Base-by-base conservation (phyloP, 1,140 invertebrate genomes). In the Drosophila pseudoananassae region DNA sequence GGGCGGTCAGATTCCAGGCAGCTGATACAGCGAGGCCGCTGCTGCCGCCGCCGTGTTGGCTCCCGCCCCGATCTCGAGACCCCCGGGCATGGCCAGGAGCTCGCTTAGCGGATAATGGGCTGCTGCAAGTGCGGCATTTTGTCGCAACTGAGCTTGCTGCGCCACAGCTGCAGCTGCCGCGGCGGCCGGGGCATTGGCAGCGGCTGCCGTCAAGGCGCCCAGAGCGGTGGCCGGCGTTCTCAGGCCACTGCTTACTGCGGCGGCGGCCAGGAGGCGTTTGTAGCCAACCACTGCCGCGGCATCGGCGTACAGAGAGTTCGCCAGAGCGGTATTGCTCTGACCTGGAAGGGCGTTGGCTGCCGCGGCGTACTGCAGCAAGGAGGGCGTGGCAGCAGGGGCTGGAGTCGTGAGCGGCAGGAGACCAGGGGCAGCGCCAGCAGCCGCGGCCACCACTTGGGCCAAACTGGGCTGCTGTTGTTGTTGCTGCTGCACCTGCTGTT, bases 1-100 rank as follows among this genome's bases (percentile, higher is more conserved):
- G 57, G 93, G 65, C 38, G 95, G 95, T 96, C 95, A 95, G 92
- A 97, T 94, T 53, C 90, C 88, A 0, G 93, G 94, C 64, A 94
- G 93, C 33, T 94, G 93, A 89, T 95, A 95, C 4, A 95, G 92
- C 1, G 82, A 75, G 12, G 94, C 93, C 8, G 90, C 82, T 20
- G 92, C 78, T 10, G 87, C 77, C 25, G 82, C 81, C 29, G 92
- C 75, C 1, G 85, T 49, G 0, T 60, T 76, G n/a, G 81, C 64
- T 12, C 63, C 61, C 55, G 74, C 15, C 7, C 73, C 78, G 83
- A 95, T 92, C 72, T 95, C 95, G 20, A 96, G 92, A 33, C 94
- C 93, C 72, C 94, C 93, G 73, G 94, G 95, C 17, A 95, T 93
- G 1, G 94, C 94, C 8, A 95, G 90, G 38, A 96, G 90, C 83